Base-by-base conservation (phyloP, 2,113 vertebrate genomes). In the Pyxicephalus adspersus region DNA sequence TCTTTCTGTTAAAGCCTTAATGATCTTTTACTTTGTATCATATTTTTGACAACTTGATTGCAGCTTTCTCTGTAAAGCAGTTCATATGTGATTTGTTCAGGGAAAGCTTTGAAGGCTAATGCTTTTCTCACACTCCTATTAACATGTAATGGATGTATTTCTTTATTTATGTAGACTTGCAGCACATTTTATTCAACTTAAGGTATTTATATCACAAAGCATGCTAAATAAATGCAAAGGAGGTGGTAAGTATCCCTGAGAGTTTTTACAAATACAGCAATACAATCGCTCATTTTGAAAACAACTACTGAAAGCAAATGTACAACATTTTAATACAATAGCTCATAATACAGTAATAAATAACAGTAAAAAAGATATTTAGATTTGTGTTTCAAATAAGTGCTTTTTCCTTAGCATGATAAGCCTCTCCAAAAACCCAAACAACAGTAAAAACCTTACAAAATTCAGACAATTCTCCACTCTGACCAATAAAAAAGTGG, bases 31-130 rank as follows among this genome's bases (percentile, higher is more conserved):
- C 55, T 68, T 61, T 80, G 77, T 80, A 72, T 80, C 20, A 50
- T 63, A 63, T 72, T 61, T 71, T 61, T 72, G 77, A 80, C 77
- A 80, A 71, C 57, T 80, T 80, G 77, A 80, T 80, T 80, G 67
- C 57, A 80, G 66, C 67, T 80, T 72, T 80, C 68, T 45, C 66
- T 29, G 20, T 19, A 63, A 34, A 31, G 71, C 57, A 71, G 63
- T 80, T 71, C 65, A 80, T 45, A 63, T 60, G 58, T 51, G 38
- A 61, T 80, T 80, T 80, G 77, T 58, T 52, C 77, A 61, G 31
- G 26, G 55, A 80, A 70, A 80, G 66, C 51, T n/a, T 54, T 77
- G 61, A 54, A 65, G 51, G 61, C 25, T 65, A 64, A 77, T 31
- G 57, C 5, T 63, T 80, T 70, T 31, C 57, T 71, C 55, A 54